phyloP scores from a whole-genome alignment of 2,888 invertebrate genomes.

The Amiota communis region DNA sequence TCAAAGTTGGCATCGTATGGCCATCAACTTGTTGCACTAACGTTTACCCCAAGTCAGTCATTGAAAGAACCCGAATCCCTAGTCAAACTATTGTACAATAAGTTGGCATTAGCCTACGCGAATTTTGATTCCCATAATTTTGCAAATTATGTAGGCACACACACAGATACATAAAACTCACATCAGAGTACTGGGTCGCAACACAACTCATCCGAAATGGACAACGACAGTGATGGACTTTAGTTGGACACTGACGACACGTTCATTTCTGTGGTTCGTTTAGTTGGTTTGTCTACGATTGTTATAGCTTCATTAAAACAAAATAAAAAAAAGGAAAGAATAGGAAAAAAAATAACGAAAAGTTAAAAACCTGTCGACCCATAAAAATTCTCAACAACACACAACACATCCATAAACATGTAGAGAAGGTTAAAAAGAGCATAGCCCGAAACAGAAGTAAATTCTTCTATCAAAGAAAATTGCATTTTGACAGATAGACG shows the following conservation, averaged over 20 bases:
- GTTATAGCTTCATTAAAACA: conserved; percentile 42
- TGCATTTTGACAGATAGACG: conserved; percentile 46
- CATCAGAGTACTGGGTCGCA: background rate
- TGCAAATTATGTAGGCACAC: conserved; percentile 58
- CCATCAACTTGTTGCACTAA: no score
- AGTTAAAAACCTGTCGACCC: conserved; percentile 57
- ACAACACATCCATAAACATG: background rate
- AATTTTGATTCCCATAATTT: conserved; percentile 64
- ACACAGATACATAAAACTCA: conserved; percentile 39
- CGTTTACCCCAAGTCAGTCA: no score
- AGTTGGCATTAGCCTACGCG: conserved; percentile 42
- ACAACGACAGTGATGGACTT: conserved; percentile 45
- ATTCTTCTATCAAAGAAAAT: conserved; percentile 45
- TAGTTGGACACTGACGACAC: no score
- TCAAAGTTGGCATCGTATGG: conserved; percentile 1
- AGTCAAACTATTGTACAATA: conserved; percentile 37
- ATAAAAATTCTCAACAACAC: conserved; percentile 43
- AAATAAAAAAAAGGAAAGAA: conserved; percentile 19
- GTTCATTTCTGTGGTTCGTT: no score
- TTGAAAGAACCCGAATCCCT: background rate
- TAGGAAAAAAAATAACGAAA: background rate
- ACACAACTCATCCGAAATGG: conserved; percentile 43
- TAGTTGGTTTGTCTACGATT: no score
- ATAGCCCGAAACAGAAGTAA: conserved; percentile 16
- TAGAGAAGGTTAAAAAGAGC: background rate